Base-by-base conservation (phyloP, 53 echinoderm and acorn worm genomes). In the Arbacia lixula region DNA sequence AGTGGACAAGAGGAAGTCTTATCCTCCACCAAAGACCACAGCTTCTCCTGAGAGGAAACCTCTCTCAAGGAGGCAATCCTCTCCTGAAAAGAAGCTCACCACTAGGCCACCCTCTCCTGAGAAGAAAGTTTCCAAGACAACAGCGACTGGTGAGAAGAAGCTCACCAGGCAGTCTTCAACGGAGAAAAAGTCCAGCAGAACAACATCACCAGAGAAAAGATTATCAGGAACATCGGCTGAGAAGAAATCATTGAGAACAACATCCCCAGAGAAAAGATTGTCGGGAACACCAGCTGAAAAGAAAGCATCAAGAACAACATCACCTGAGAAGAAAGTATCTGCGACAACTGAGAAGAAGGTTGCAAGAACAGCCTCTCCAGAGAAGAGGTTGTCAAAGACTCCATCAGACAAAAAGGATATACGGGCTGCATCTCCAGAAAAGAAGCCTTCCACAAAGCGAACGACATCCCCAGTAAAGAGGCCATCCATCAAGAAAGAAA, bases 41-140 rank as follows among this genome's bases (percentile, higher is more conserved):
- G 43, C 82, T 2, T 81, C 82, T 8, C 82, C 82, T 8, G 82
- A 81, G 31, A 62, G 82, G 49, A 81, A 81, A 19, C 82, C 82
- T 19, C 20, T 81, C 1, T 64, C 82, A 5, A 81, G 65, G 64
- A 81, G 82, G 50, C 64, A 26, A 43, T 81, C 82, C 11, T 81
- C 82, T 19, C 81, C 73, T 10, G 73, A 72, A 17, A 72, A 72
- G 27, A 72, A 72, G 28, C 29, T 72, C 20, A 68, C 69, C 49
- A 20, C 64, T 26, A 68, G 73, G n/a, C 50, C 73, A 12, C 20
- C 73, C 6, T 68, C 69, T 17, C 69, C 69, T 36, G 69, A 68
- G n/a, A 37, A 40, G 20, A 68, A 40, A 26, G 38, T 40, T 20
- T 20, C 69, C 17, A 68, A 28, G 33, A 64, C 43, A 27, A 49